Base-by-base conservation (phyloP, 2,113 vertebrate genomes). In the Cheirogaleus medius region DNA sequence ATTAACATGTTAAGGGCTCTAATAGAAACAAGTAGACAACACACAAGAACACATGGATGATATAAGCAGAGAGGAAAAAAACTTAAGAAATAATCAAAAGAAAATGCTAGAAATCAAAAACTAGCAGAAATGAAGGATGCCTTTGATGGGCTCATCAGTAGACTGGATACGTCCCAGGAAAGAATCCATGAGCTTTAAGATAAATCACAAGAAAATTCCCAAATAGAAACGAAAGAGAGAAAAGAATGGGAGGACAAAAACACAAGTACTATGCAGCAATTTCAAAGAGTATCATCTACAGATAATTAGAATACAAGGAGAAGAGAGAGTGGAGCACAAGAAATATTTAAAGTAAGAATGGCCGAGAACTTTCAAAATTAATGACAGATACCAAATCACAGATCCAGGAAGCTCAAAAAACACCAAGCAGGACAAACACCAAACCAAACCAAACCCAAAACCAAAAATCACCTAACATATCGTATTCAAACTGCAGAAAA, bases 281-380 rank as follows among this genome's bases (percentile, higher is more conserved):
- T 94, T 87, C 21, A 37, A 64, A 64, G 18, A 21, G 17, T 27
- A n/a, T 23, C 44, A 56, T 8, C 56, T 39, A n/a, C 29, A 77
- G 15, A 60, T 85, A 71, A 54, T 5, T 78, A 27, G 14, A 49
- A 92, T 34, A 73, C 0, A 74, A 71, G 25, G 13, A 84, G 17
- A 66, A 52, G 25, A 73, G 32, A 66, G 12, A 82, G 69, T n/a
- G n/a, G n/a, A 78, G 10, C n/a, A 76, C 32, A 88, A 85, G 25
- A 93, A 93, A 69, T 90, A 78, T 84, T 54, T 96, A 25, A 92
- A 74, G 54, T n/a, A 87, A 52, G 10, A 92, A 81, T 71, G 5
- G 21, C 27, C 49, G 20, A 85, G 44, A 64, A 83, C 15, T 94
- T 89, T 71, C 60, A 71, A 80, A 92, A 73, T 39, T 44, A 77